These are phyloP conservation scores for Marronus borbonicus DNA, from an alignment of 2,888 invertebrate species.

Conservation along the genomic window DNA sequence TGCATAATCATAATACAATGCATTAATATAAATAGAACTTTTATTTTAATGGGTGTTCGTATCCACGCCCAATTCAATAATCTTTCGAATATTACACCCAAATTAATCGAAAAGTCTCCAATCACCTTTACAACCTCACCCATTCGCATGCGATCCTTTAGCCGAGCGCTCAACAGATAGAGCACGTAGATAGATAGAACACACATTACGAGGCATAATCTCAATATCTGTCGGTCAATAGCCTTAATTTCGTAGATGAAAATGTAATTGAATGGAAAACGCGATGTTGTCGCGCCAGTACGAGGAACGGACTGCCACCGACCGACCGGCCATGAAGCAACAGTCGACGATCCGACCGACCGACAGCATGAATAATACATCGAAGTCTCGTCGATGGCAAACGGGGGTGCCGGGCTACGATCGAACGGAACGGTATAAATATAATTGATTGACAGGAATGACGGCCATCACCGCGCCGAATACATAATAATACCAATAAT, in stretches of 20 bases:
- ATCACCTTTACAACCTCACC: no score
- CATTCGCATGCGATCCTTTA: no score
- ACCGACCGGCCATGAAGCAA: neutral
- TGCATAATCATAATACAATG: no score
- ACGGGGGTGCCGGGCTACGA: neutral
- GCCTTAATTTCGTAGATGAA: constrained; percentile 8
- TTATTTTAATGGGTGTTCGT: no score
- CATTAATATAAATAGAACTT: no score
- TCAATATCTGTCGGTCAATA: constrained; percentile 10
- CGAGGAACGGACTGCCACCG: neutral
- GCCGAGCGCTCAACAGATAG: no score
- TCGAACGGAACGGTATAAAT: neutral
- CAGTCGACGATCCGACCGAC: neutral
- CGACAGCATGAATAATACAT: constrained; percentile 8
- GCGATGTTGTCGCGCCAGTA: neutral
- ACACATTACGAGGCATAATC: neutral
- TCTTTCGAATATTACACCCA: neutral
- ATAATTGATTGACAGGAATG: constrained; percentile 12
- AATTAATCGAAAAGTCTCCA: neutral
- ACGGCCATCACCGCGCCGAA: neutral
- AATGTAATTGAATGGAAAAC: constrained; percentile 10
- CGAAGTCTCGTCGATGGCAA: constrained; percentile 4
- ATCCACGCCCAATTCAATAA: no score
- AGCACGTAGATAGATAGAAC: neutral
- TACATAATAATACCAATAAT: constrained; percentile 24